These are phyloP conservation scores for Halictus quadricinctus DNA, from an alignment of 2,888 invertebrate genomes.

Conservation along the genomic window DNA sequence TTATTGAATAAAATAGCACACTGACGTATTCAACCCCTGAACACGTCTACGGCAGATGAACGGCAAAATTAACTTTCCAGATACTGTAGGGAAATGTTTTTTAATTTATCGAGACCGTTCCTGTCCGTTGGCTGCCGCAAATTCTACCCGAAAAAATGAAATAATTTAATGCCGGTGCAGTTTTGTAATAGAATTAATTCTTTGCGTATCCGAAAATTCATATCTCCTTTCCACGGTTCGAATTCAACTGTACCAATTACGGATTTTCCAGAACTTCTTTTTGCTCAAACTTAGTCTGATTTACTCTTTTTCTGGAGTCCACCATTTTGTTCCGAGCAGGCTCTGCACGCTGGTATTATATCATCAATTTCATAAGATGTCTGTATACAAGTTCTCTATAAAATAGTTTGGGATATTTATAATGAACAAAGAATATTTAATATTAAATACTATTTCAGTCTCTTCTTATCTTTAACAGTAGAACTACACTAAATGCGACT, in stretches of 20 bases:
- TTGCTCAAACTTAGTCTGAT: not conserved
- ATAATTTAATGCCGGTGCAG: not conserved
- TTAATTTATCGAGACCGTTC: constrained; percentile 6
- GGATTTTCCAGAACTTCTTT: not conserved
- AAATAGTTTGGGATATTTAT: not conserved
- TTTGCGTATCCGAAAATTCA: not conserved
- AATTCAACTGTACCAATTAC: not conserved
- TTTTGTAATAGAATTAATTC: constrained; percentile 9
- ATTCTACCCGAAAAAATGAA: not conserved
- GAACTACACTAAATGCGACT: not conserved
- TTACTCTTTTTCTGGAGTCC: not conserved
- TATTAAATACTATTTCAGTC: constrained; percentile 1
- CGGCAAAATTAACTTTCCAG: constrained; percentile 33
- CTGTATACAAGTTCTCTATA: not conserved
- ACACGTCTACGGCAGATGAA: constrained; percentile 23
- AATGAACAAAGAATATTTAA: not conserved
- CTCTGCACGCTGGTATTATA: not conserved
- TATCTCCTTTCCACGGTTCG: not conserved
- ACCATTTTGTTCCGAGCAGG: not conserved
- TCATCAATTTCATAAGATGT: not conserved
- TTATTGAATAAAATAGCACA: constrained; percentile 55
- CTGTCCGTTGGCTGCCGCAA: not conserved
- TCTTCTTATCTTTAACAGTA: not conserved
- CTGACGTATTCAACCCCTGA: constrained; percentile 33
- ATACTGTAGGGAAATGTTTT: not conserved